A percentile compares a stretch with the other conserved stretches of the same genome.
Conservation (phyloP, 1,140 invertebrate genomes). For the Babylonia areolata region DNA sequence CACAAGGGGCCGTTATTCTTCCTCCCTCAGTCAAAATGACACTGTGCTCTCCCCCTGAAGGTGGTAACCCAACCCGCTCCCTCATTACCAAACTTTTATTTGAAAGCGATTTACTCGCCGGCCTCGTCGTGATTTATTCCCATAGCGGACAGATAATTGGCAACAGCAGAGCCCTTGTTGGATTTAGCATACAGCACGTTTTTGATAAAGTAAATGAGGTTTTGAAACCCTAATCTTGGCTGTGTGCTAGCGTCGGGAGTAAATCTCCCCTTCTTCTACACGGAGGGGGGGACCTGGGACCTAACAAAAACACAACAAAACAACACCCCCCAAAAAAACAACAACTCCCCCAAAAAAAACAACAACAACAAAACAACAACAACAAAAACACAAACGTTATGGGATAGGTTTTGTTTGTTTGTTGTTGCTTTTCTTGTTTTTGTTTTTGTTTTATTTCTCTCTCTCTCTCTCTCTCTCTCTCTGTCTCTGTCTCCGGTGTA, state of each 20-base stretch:
- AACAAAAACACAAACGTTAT: not conserved
- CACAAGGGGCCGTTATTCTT: not conserved
- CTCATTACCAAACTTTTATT: conserved; percentile 27
- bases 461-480: too few relatives aligned
- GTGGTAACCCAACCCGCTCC: not conserved
- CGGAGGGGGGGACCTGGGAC: too few relatives aligned
- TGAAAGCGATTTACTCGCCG: conserved; percentile 1
- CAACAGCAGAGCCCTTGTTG: not conserved
- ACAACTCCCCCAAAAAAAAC: too few relatives aligned
- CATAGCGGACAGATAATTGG: conserved; percentile 24
- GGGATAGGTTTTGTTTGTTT: not conserved
- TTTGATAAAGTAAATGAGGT: conserved; percentile 40
- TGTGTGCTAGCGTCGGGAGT: not conserved
- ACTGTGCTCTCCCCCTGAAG: not conserved
- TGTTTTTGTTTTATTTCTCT: too few relatives aligned
- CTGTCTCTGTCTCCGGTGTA: not conserved
- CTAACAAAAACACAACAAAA: too few relatives aligned
- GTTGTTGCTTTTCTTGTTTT: not conserved
- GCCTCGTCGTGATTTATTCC: not conserved
- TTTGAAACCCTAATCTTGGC: conserved; percentile 30
- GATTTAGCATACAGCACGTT: conserved; percentile 34
- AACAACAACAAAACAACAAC: too few relatives aligned
- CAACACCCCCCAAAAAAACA: too few relatives aligned
- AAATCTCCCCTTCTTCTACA: too few relatives aligned
- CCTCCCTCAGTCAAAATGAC: not conserved